These are phyloP conservation scores for Cettia cetti DNA, from an alignment of 2,113 vertebrate genomes.

Conservation along the genomic window DNA sequence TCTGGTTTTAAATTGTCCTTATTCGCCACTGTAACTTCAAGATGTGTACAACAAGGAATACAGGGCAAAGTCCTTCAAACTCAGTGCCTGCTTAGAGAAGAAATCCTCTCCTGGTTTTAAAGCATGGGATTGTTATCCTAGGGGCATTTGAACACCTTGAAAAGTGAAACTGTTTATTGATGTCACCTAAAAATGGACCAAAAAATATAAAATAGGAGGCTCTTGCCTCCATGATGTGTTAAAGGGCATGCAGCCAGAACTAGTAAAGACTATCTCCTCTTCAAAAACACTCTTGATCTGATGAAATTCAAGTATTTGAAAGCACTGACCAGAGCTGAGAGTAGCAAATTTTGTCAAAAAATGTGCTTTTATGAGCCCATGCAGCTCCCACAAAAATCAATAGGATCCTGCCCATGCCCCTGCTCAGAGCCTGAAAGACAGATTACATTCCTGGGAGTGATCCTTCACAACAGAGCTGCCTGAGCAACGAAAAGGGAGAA, in stretches of 20 bases:
- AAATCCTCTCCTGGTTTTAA: not conserved
- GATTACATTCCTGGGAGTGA: not conserved
- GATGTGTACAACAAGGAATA: not conserved
- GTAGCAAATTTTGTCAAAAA: not conserved
- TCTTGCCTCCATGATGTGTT: not conserved
- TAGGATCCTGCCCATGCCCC: not conserved
- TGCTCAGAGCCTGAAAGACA: not conserved
- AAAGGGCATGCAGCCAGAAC: not conserved
- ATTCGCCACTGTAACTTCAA: not conserved
- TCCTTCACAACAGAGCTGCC: not conserved
- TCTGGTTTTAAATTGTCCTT: not conserved
- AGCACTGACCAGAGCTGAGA: not conserved
- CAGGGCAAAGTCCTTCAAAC: not conserved
- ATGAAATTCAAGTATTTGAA: not conserved
- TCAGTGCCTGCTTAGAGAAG: not conserved
- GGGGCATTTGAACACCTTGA: not conserved
- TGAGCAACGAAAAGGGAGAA: not conserved
- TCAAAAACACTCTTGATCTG: not conserved
- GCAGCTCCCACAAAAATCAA: not conserved
- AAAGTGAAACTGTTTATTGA: not conserved
- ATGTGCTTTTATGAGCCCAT: not conserved
- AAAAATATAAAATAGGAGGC: not conserved
- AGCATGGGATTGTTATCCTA: not conserved
- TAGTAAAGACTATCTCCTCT: not conserved
- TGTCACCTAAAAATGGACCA: not conserved